phyloP scores from a whole-genome alignment of 2,113 vertebrate species.

The Oryzias melastigma region DNA sequence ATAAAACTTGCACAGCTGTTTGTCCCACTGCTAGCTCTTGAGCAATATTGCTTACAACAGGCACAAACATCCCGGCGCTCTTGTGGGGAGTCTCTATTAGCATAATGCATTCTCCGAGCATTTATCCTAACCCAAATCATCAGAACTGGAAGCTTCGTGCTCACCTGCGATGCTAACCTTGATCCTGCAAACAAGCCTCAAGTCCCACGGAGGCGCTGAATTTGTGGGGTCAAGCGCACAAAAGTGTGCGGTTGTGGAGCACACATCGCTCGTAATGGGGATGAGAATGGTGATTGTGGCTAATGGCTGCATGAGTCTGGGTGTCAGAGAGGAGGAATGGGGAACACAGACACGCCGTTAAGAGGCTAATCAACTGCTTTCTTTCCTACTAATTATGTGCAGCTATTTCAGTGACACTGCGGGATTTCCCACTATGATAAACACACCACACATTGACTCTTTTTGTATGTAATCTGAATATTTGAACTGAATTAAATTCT shows the following conservation, averaged over 20 bases:
- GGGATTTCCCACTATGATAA: slow-evolving; percentile 19
- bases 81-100: neutral
- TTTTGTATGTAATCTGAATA: too few relatives aligned
- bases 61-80: neutral
- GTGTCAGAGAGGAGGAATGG: slow-evolving; percentile 20
- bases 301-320: slow-evolving; percentile 19
- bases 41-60: slow-evolving; percentile 6
- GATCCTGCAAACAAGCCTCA: neutral
- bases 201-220: neutral
- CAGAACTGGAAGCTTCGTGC: neutral
- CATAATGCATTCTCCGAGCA: neutral
- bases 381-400: slow-evolving; percentile 57
- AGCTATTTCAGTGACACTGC: slow-evolving; percentile 51
- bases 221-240: neutral
- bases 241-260: neutral
- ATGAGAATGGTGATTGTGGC: slow-evolving; percentile 38
- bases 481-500: too few relatives aligned
- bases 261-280: slow-evolving; percentile 16
- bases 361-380: slow-evolving; percentile 58
- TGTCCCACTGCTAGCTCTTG: neutral
- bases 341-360: slow-evolving; percentile 38
- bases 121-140: neutral
- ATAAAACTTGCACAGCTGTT: neutral
- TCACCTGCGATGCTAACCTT: neutral
- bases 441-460: neutral